Evolutionary conservation across 1,140 invertebrate species (phyloP), one percentile per base, ranked within the genome.

Genomic region (Platyscapa corneri): DNA sequence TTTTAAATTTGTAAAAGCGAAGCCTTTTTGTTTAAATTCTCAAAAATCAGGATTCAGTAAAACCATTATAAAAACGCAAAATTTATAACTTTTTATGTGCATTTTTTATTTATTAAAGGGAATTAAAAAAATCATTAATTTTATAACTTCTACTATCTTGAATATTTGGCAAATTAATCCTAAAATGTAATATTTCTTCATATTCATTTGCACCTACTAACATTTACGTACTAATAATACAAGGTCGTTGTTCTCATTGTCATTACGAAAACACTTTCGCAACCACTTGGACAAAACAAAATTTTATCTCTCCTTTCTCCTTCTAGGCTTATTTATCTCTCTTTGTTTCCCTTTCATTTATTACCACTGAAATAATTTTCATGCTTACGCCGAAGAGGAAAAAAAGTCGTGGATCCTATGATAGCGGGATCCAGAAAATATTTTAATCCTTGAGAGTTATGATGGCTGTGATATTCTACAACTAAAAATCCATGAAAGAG

Each of bases 401-500:
- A 65, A 79, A 60, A 27, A 10, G 23, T 3, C 56, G 27, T 60
- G 14, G 56, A 23, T 27, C 8, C 49, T 20, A 18, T 53, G 7
- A 16, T n/a, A n/a, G 42, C 72, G 49, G 1, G 72, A 39, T 60
- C 49, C 34, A 49, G n/a, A 83, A 77, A 83, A 77, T 77, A 83
- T 83, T 83, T 83, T 77, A 77, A 83, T 76, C 82, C 82, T 23
- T 3, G 37, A n/a, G 65, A 67, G 78, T 67, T 80, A 46, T 86
- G 85, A 83, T 84, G 74, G 60, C 70, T 49, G 78, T 56, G 82
- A 87, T 88, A 89, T 86, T 89, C 78, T 82, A 86, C 86, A 85
- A 82, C 82, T 87, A 81, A 83, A 87, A 85, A 72, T 18, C 78
- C 70, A 89, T 70, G 64, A 65, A 83, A 86, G 83, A 46, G 86